Evolutionary conservation across 2,113 vertebrate species (phyloP).

Genomic region (Laterallus jamaicensis): DNA sequence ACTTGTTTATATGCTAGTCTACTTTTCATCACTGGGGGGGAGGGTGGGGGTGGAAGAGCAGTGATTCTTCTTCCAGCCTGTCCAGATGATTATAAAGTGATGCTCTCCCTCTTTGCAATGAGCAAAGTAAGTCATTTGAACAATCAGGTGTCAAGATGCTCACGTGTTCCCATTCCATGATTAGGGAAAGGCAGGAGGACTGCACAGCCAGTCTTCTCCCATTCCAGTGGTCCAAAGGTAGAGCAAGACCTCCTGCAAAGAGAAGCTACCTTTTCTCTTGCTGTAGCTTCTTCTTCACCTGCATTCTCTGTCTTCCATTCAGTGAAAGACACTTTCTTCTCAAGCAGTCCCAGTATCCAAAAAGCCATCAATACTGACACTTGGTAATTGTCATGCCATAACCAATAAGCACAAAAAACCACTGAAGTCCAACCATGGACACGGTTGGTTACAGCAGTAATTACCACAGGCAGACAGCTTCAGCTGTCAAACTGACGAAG

Average conservation of each 20-base stretch:
- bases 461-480: not conserved
- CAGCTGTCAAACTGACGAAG: not conserved
- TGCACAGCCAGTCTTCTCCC: not conserved
- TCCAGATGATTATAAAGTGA: not conserved
- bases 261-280: not conserved
- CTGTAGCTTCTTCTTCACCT: not conserved
- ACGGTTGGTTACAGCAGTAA: not conserved
- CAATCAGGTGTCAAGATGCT: not conserved
- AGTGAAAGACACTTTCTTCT: not conserved
- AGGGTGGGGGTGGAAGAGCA: no score
- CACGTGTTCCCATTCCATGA: not conserved
- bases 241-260: not conserved
- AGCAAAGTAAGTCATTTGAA: not conserved
- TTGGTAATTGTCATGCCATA: not conserved
- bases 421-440: not conserved
- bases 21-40: not conserved
- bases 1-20: not conserved
- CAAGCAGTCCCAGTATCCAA: not conserved
- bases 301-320: not conserved
- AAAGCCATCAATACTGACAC: not conserved
- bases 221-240: not conserved
- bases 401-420: not conserved
- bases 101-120: not conserved
- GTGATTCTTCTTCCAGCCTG: not conserved
- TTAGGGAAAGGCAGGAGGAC: not conserved